These are phyloP conservation scores for Spinus pinus DNA, from an alignment of 2,797 vertebrate species.

Conservation along the genomic window DNA sequence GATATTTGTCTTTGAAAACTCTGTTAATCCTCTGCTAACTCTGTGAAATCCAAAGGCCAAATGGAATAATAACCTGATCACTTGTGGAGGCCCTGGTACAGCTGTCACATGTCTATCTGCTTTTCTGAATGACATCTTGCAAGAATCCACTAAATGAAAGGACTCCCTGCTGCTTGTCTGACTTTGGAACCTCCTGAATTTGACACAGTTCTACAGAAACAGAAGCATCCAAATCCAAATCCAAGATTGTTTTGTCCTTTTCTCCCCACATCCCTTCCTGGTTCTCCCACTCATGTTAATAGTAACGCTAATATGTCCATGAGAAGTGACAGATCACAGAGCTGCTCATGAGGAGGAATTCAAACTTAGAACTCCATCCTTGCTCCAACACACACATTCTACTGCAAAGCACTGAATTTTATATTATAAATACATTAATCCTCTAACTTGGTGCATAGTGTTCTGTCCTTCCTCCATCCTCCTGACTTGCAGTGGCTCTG, in stretches of 20 bases:
- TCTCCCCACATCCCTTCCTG: not conserved
- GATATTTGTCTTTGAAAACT: not conserved
- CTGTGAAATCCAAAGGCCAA: not conserved
- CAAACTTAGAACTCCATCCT: not conserved
- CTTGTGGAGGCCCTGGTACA: not conserved
- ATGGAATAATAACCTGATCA: not conserved
- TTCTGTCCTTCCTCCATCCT: not conserved
- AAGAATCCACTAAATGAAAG: not conserved
- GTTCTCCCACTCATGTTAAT: not conserved
- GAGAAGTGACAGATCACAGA: not conserved
- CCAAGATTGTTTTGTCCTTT: not conserved
- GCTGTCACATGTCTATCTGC: not conserved
- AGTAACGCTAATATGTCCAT: not conserved
- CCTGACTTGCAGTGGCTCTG: not conserved
- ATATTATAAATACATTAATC: not conserved
- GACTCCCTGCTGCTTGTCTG: fast-evolving
- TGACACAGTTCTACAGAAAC: not conserved
- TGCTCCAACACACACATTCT: fast-evolving
- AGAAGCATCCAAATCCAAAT: not conserved
- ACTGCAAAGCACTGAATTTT: not conserved
- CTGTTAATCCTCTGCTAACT: not conserved
- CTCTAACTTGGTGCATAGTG: not conserved
- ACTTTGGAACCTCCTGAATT: not conserved
- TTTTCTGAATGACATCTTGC: not conserved
- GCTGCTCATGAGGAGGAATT: not conserved